Evolutionary conservation across 2,888 invertebrate species (phyloP), one percentile per base, ranked within the genome.

Genomic region (Stegana nigrithorax): DNA sequence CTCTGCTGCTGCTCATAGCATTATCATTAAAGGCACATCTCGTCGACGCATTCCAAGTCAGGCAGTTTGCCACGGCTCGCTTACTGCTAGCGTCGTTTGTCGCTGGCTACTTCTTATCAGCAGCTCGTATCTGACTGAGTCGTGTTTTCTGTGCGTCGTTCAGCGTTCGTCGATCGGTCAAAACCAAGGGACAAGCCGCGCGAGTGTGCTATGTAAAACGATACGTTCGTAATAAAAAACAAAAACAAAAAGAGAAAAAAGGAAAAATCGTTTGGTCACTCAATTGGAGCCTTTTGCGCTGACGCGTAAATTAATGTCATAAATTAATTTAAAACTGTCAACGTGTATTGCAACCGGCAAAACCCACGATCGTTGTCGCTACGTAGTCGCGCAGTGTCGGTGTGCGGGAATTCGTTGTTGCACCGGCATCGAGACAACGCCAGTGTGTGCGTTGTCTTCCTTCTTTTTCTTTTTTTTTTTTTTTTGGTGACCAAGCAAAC

Each of bases 221-320:
- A n/a, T n/a, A n/a, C n/a, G n/a, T n/a, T n/a, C n/a, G 4, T 3
- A 3, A 32, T 23, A 59, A 19, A 26, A 58, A 27, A 25, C 62
- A 27, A 36, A 47, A 45, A 36, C 45, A 26, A 32, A 58, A 21
- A 23, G 59, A 44, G 63, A 45, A 58, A n/a, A 12, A 36, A 36
- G 12, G 60, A 64, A n/a, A n/a, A n/a, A n/a, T 59, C 62, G 59
- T 63, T 58, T 44, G 65, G 75, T 73, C 68, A 72, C 72, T 73
- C 71, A 72, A 75, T 77, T 75, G 64, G 32, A 67, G 66, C 68
- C 68, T 68, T 75, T 75, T 71, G 68, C 67, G 70, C 69, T 71
- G 78, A 73, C 73, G 71, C 78, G 73, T 80, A 80, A 80, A 81
- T 79, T 68, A 80, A 78, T 75, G 77, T 79, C 80, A 81, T 81